Evolutionary conservation across 2,113 vertebrate genomes (phyloP).

Genomic region (Sminthopsis crassicaudata): DNA sequence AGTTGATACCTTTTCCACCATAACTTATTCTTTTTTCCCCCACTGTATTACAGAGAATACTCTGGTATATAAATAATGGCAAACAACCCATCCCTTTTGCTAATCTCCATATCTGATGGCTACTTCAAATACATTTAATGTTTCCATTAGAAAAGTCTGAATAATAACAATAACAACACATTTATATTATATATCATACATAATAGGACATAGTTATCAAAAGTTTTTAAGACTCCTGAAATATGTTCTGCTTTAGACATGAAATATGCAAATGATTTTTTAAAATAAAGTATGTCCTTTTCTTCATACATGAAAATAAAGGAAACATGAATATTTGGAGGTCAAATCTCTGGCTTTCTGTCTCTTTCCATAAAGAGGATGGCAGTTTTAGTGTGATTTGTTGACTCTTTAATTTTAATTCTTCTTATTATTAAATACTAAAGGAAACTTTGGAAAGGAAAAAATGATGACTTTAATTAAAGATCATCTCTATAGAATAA

Average conservation of each 20-base stretch:
- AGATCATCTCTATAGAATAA: constrained; percentile 27
- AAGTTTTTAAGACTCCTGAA: not conserved
- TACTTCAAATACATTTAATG: not conserved
- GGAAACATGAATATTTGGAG: not conserved
- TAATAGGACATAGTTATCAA: not conserved
- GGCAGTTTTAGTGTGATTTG: constrained; percentile 29
- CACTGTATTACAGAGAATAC: not conserved
- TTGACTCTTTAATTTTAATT: constrained; percentile 1
- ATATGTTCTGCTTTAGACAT: not conserved
- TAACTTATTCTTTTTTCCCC: not conserved
- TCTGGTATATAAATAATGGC: not conserved
- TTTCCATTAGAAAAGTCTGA: not conserved
- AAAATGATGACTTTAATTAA: not conserved
- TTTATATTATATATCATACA: not conserved
- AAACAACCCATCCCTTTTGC: not conserved
- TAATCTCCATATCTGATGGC: not conserved
- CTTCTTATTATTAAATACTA: not conserved
- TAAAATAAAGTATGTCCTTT: not conserved
- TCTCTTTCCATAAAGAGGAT: not conserved
- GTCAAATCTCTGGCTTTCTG: not conserved
- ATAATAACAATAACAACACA: not conserved
- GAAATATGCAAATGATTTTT: constrained; percentile 4
- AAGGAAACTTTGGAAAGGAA: not conserved
- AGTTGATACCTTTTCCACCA: not conserved
- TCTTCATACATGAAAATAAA: constrained; percentile 29